These are phyloP conservation scores for Crotalus viridis DNA, from an alignment of 2,113 vertebrate genomes.

Conservation along the genomic window DNA sequence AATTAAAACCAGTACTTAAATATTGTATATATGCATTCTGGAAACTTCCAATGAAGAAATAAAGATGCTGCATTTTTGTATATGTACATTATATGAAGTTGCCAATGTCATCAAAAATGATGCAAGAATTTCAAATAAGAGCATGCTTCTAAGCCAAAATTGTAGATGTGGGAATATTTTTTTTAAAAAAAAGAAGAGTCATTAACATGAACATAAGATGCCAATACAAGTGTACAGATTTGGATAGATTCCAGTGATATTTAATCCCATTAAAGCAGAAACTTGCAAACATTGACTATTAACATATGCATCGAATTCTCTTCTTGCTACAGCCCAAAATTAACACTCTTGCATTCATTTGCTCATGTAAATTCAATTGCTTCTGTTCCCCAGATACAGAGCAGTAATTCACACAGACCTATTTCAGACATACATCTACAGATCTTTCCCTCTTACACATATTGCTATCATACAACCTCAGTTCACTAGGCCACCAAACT, in stretches of 20 bases:
- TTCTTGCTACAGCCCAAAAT: not conserved
- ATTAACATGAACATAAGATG: not conserved
- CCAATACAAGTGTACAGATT: not conserved
- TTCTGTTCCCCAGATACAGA: not conserved
- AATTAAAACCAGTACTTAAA: constrained; percentile 65
- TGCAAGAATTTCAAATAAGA: constrained; percentile 20
- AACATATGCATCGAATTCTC: constrained; percentile 27
- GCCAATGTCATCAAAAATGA: constrained; percentile 53
- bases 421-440: not conserved
- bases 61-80: constrained; percentile 54
- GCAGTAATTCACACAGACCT: not conserved
- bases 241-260: not conserved
- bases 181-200: not conserved
- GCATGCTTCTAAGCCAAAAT: constrained; percentile 15
- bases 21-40: constrained; percentile 16
- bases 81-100: constrained; percentile 38
- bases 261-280: not conserved
- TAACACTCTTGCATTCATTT: not conserved
- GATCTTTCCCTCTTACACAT: no score
- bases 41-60: constrained; percentile 49
- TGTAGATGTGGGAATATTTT: not conserved
- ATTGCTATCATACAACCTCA: not conserved
- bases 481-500: not conserved
- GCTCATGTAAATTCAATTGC: not conserved
- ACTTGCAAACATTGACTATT: not conserved